phyloP scores from a whole-genome alignment of 2,797 vertebrate species.

The Garrulus glandarius region DNA sequence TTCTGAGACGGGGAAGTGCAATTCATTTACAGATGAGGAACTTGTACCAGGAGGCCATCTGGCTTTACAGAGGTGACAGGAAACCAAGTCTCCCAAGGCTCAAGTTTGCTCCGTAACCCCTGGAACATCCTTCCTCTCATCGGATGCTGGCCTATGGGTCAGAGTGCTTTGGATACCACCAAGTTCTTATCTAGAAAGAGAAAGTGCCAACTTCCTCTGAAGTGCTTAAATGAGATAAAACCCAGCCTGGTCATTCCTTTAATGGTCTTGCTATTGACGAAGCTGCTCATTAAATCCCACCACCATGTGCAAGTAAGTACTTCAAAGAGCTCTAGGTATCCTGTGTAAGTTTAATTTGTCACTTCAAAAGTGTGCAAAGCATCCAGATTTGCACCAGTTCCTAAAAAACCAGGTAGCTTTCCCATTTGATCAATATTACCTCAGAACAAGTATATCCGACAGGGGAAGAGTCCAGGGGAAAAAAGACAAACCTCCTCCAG shows the following conservation, averaged over 20 bases:
- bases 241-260: not conserved
- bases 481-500: not conserved
- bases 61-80: slow-evolving; percentile 30
- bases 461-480: not conserved
- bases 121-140: slow-evolving; percentile 39
- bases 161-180: not conserved
- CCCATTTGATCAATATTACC: not conserved
- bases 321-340: not conserved
- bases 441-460: not conserved
- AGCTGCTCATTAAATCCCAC: not conserved
- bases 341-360: not conserved
- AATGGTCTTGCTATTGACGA: accelerated
- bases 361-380: not conserved
- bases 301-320: not conserved
- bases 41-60: not conserved
- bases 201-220: not conserved
- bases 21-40: slow-evolving; percentile 32
- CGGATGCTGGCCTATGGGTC: not conserved
- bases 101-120: not conserved
- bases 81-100: slow-evolving; percentile 42
- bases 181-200: not conserved
- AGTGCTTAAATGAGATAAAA: not conserved
- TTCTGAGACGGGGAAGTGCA: slow-evolving; percentile 7
- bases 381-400: not conserved
- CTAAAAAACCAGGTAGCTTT: not conserved